A percentile compares a stretch with the other conserved stretches of the same genome.
These are phyloP conservation scores for Epinotia demarniana DNA, from an alignment of 2,888 invertebrate genomes.

Conservation along the genomic window DNA sequence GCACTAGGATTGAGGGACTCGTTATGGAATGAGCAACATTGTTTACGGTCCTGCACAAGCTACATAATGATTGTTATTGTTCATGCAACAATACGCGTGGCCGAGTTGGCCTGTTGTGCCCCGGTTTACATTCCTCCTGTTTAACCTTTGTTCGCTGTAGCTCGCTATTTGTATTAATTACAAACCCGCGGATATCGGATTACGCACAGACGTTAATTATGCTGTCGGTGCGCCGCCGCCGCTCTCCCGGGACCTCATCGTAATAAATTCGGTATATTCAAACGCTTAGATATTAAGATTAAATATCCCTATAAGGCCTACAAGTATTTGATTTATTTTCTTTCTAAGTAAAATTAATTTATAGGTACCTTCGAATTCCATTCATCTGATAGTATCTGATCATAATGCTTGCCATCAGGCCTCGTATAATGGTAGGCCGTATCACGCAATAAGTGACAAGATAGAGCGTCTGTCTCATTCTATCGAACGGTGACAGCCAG, in stretches of 20 bases:
- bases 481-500: no score
- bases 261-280: neutral
- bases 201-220: conserved; percentile 22
- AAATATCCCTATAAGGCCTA: no score
- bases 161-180: conserved; percentile 28
- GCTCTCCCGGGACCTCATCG: neutral
- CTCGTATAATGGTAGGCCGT: no score
- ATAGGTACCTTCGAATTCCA: neutral
- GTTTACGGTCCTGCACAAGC: neutral
- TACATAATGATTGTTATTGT: neutral
- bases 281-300: neutral
- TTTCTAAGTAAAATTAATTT: neutral
- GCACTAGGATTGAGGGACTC: no score
- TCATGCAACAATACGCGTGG: neutral
- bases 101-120: neutral
- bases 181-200: conserved; percentile 13
- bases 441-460: no score
- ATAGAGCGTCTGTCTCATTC: no score
- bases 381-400: neutral
- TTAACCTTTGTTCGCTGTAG: neutral
- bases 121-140: neutral
- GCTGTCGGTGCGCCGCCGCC: neutral
- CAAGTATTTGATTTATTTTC: conserved; percentile 1
- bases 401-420: neutral
- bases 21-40: no score